Base-by-base conservation (phyloP, 2,113 vertebrate species). In the Dicentrarchus labrax region DNA sequence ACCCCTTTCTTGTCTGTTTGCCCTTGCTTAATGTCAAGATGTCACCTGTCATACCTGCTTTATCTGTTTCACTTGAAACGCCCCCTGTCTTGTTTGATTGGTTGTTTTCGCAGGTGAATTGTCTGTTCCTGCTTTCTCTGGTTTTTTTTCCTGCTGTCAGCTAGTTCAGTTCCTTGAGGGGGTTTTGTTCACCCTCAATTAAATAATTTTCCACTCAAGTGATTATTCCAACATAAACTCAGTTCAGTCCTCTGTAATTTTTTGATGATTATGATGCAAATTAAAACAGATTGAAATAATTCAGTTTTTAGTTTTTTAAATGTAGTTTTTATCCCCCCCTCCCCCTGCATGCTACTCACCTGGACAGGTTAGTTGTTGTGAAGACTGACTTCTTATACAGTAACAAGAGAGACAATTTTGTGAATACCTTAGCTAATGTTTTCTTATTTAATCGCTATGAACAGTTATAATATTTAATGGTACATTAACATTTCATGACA, bases 1-100 rank as follows among this genome's bases (percentile, higher is more conserved):
- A 19, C 66, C 77, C 54, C 56, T 71, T 30, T 21, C 89, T 83
- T 65, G 75, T 83, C 86, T 59, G 75, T 88, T 92, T 94, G 91
- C 74, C 91, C 90, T 95, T 94, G 89, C 74, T 86, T 88, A 94
- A 85, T 93, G 93, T 94, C 90, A 93, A 84, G 72, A 90, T 93
- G 91, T 93, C 94, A 94, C 89, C 89, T 94, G 93, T 93, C 86
- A 84, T 90, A 94, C 94, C 91, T 93, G 92, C 92, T 94, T 93
- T 95, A 95, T 96, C 88, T 93, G 81, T 90, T 82, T 76, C 75
- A 59, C 75, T 79, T 85, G 93, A 82, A 88, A 95, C 95, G 72
- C 95, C 95, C 93, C 71, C 79, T 53, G 67, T 66, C 80, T 84
- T 57, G 5, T 88, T 68, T 91, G 88, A 94, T 94, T 96, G 94